phyloP scores from a whole-genome alignment of 2,113 vertebrate genomes.

The Lipophrys pholis region DNA sequence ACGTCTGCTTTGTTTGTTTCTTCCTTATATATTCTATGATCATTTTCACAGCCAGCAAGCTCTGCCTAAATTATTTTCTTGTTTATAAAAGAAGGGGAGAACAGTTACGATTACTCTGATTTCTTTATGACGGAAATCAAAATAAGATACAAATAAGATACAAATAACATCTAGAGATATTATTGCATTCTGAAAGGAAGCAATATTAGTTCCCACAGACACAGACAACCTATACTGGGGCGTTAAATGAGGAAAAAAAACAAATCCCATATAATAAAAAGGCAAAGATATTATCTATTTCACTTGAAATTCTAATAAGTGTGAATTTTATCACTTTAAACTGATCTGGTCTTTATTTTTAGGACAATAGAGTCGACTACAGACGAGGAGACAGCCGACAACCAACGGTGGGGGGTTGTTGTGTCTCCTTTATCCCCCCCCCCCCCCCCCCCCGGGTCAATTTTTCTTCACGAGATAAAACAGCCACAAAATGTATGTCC shows the following conservation, averaged over 20 bases:
- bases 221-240: no score
- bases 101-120: no score
- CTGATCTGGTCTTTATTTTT: neutral
- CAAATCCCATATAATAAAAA: no score
- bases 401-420: conserved; percentile 11
- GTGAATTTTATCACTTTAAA: neutral
- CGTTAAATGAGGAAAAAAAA: neutral
- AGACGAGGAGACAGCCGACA: neutral
- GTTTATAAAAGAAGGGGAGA: no score
- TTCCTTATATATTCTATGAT: no score
- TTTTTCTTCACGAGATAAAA: neutral
- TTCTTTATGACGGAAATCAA: no score
- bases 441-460: conserved; percentile 1
- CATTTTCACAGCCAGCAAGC: no score
- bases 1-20: no score
- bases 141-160: neutral
- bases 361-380: conserved; percentile 2
- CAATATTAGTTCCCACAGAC: neutral
- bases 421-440: conserved; percentile 2
- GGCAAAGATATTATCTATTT: neutral
- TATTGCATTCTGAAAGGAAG: neutral
- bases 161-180: neutral
- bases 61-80: no score
- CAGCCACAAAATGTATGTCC: neutral
- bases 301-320: neutral